These are phyloP conservation scores for Bombylius major DNA, from an alignment of 2,888 invertebrate species.

Conservation along the genomic window DNA sequence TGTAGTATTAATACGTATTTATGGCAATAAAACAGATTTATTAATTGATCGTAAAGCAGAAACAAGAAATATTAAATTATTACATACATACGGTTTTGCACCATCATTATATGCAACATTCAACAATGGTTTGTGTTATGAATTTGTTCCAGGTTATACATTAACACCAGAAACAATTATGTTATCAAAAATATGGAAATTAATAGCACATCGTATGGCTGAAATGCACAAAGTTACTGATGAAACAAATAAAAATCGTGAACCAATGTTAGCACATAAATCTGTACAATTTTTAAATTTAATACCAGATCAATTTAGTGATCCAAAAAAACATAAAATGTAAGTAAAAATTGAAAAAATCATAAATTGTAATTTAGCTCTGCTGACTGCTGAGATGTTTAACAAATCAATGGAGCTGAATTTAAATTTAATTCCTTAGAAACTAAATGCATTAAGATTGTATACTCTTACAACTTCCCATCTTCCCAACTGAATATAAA, in stretches of 20 bases:
- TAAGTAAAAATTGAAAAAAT: conserved; percentile 30
- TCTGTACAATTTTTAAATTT: conserved; percentile 58
- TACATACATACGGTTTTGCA: conserved; percentile 65
- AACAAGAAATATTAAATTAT: conserved; percentile 46
- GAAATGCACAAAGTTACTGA: conserved; percentile 57
- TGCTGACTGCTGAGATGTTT: too few relatives aligned
- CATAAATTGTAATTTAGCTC: too few relatives aligned
- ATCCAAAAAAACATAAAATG: conserved; percentile 56
- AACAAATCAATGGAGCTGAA: too few relatives aligned
- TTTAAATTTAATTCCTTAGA: too few relatives aligned
- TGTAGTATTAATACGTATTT: conserved; percentile 75
- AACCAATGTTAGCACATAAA: conserved; percentile 66
- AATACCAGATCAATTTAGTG: conserved; percentile 56
- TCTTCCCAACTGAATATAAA: not conserved
- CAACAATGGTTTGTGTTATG: conserved; percentile 86
- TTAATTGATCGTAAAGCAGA: conserved; percentile 83
- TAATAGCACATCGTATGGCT: conserved; percentile 74
- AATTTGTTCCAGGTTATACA: conserved; percentile 73
- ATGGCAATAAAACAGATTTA: conserved; percentile 86
- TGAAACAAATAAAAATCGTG: conserved; percentile 30
- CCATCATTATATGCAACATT: conserved; percentile 83
- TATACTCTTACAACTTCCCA: too few relatives aligned
- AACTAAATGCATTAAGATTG: too few relatives aligned
- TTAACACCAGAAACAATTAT: conserved; percentile 51
- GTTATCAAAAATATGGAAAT: conserved; percentile 51